Evolutionary conservation across 2,888 invertebrate genomes (phyloP).

Genomic region (Cosmorhoe ocellata): DNA sequence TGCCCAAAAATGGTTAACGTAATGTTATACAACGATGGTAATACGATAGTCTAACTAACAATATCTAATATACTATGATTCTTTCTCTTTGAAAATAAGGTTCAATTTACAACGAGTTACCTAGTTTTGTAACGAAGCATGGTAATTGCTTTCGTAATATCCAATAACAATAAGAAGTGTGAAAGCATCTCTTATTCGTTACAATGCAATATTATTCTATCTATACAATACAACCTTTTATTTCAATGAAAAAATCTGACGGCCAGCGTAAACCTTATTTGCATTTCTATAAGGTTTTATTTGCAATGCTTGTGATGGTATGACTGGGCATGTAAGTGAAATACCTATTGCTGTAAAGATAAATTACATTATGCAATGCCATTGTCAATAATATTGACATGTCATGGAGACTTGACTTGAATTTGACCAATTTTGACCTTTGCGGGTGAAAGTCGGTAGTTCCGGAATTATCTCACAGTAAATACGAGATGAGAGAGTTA

Average conservation of each 20-base stretch:
- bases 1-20: constrained; percentile 10
- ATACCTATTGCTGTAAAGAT: neutral
- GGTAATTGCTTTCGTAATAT: constrained; percentile 46
- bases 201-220: constrained; percentile 38
- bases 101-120: constrained; percentile 7
- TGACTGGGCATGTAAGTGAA: neutral
- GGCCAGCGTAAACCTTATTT: constrained; percentile 7
- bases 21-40: constrained; percentile 13
- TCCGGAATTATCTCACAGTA: constrained; percentile 76
- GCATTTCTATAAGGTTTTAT: neutral
- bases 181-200: constrained; percentile 52
- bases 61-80: neutral
- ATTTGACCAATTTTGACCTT: constrained; percentile 60
- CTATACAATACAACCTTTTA: neutral
- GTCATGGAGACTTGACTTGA: constrained; percentile 43
- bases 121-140: constrained; percentile 14
- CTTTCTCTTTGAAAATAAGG: constrained; percentile 4
- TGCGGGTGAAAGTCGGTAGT: constrained; percentile 70
- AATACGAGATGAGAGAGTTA: constrained; percentile 62
- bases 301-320: neutral
- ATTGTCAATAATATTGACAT: constrained; percentile 40
- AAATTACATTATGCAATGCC: constrained; percentile 38
- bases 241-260: neutral
- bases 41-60: constrained; percentile 7
- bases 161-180: constrained; percentile 56